phyloP scores from a whole-genome alignment of 2,888 invertebrate genomes.

The Epiblema foenella region DNA sequence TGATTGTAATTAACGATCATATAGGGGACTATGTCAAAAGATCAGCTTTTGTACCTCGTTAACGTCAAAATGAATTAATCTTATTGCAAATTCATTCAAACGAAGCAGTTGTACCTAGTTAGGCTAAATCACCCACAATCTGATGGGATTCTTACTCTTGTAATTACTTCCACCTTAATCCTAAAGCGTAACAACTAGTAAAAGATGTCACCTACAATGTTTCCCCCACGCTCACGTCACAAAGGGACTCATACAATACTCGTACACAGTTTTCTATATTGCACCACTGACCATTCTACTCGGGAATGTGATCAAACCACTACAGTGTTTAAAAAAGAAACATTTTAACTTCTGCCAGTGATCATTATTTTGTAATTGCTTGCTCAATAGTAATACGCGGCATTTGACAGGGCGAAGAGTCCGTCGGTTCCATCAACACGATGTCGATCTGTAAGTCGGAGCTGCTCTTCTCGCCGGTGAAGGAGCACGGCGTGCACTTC shows the following conservation, averaged over 20 bases:
- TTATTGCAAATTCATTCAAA: not conserved
- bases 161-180: not conserved
- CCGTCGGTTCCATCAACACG: conserved; percentile 89
- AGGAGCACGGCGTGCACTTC: conserved; percentile 92
- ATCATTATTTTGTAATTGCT: not conserved
- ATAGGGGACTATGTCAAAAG: conserved; percentile 6
- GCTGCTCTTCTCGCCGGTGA: conserved; percentile 94
- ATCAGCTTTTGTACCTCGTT: not conserved
- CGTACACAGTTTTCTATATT: not conserved
- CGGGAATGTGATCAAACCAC: not conserved
- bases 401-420: conserved; percentile 87
- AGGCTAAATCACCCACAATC: not conserved
- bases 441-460: conserved; percentile 97
- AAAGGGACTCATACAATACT: not conserved
- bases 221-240: not conserved
- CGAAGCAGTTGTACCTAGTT: not conserved
- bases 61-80: not conserved
- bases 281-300: not conserved
- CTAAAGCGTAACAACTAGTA: not conserved
- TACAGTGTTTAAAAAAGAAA: not conserved
- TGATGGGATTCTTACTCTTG: too few relatives aligned
- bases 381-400: not conserved
- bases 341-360: not conserved
- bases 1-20: conserved; percentile 1
- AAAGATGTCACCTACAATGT: not conserved